Conservation (phyloP, 1,140 invertebrate species). For the Leptonema lineaticorne region DNA sequence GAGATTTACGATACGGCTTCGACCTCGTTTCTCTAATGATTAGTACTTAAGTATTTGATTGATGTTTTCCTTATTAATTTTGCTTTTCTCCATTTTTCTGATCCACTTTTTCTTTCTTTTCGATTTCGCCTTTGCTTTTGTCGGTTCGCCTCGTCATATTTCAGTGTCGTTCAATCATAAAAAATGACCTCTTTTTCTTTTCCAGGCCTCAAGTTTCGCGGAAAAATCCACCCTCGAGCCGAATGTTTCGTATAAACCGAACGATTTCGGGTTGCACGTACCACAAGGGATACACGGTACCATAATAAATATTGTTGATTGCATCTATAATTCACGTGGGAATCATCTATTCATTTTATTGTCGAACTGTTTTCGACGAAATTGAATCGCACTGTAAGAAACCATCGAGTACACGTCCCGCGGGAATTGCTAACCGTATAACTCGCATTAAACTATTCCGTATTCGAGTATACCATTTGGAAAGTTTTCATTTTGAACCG, state of each 20-base stretch:
- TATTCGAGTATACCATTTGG: background rate
- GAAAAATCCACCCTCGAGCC: too few species aligned
- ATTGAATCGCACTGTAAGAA: background rate
- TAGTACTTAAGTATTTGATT: constrained; percentile 24
- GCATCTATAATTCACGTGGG: constrained; percentile 7
- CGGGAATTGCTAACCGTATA: background rate
- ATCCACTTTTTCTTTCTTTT: background rate
- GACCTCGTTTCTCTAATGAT: constrained; percentile 23
- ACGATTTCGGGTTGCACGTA: background rate
- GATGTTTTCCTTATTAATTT: constrained; percentile 24
- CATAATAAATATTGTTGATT: constrained; percentile 11
- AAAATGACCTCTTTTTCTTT: constrained; percentile 4
- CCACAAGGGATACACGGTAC: background rate
- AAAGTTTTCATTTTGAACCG: constrained; percentile 1
- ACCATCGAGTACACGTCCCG: background rate
- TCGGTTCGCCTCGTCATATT: constrained; percentile 2
- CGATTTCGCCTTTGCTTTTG: background rate
- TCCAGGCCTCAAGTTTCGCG: background rate
- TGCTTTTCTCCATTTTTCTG: background rate
- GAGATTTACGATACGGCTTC: constrained; percentile 19
- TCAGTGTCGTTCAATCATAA: constrained; percentile 21
- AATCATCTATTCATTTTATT: constrained; percentile 11
- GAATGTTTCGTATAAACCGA: too few species aligned
- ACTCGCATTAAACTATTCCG: background rate
- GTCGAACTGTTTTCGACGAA: background rate